Base-by-base conservation (phyloP, 2,888 invertebrate genomes). In the Sesia bembeciformis region DNA sequence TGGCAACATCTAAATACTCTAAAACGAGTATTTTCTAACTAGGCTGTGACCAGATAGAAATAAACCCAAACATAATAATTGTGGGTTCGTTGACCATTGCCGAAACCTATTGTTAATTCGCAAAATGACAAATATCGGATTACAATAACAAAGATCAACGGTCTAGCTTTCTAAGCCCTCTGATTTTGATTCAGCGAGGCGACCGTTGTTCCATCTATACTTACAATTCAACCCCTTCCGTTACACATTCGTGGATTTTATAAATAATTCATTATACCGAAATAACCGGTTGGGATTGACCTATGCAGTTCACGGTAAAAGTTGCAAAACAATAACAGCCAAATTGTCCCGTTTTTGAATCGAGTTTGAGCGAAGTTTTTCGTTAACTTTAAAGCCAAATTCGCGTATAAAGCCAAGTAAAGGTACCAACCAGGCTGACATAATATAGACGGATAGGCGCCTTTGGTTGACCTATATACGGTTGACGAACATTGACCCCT, bases 401-500 rank as follows among this genome's bases (percentile, higher is more conserved):
- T 23, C 23, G 23, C 23, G 23, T 23, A 23, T 23, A 23, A 23
- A 23, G n/a, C 43, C 52, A 40, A 41, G 40, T 43, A 53, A 38
- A 5, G 51, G 53, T 40, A 65, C 67, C 72, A 70, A 65, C 67
- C 72, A 70, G 70, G 67, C 76, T 78, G 78, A 76, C 78, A 81
- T 81, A 82, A 80, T 77, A 82, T 76, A 85, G 85, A 84, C 84
- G 74, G 70, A 64, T 66, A 78, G 86, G 86, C 52, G 52, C 87
- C 85, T 83, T 74, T 74, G 61, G 71, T 74, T 88, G 87, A 86
- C 88, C 88, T 79, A 89, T 86, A 87, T 87, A 79, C 77, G 70
- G 73, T 62, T 65, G 61, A 65, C 76, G 88, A 82, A 74, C 85
- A 76, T 83, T 86, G 84, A 88, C 85, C 84, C 75, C 73, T 65